A percentile compares a stretch with the other conserved stretches of the same genome.
These are phyloP conservation scores for Dolomedes plantarius DNA, from an alignment of 2,888 invertebrate genomes.

Conservation along the genomic window DNA sequence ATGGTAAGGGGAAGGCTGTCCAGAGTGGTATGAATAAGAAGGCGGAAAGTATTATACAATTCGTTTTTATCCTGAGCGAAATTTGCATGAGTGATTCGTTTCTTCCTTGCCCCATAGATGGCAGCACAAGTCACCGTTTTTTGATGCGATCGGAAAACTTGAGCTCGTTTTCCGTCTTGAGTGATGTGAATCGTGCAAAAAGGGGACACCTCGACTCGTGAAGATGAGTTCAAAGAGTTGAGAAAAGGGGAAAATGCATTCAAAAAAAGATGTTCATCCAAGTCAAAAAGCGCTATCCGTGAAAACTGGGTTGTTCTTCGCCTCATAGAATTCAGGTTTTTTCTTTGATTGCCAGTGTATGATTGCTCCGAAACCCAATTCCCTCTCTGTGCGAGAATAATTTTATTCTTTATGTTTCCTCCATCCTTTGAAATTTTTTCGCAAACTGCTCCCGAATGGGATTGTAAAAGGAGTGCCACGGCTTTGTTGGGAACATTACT, in stretches of 20 bases:
- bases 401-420: no score
- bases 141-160: no score
- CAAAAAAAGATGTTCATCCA: background rate
- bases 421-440: no score
- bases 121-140: background rate
- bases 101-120: background rate
- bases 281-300: constrained; percentile 13
- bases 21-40: no score
- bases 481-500: no score
- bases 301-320: constrained; percentile 21
- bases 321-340: background rate
- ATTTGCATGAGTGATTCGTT: no score
- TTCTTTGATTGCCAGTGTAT: background rate
- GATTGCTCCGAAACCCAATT: constrained; percentile 1
- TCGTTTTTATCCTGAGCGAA: no score
- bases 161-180: no score
- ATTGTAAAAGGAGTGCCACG: no score
- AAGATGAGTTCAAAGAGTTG: background rate
- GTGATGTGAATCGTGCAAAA: background rate
- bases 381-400: background rate
- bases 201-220: background rate
- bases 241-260: background rate
- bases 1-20: no score
- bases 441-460: no score
- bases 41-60: no score